Base-by-base conservation (phyloP, 2,888 invertebrate species). In the Agonopterix subpropinquella region DNA sequence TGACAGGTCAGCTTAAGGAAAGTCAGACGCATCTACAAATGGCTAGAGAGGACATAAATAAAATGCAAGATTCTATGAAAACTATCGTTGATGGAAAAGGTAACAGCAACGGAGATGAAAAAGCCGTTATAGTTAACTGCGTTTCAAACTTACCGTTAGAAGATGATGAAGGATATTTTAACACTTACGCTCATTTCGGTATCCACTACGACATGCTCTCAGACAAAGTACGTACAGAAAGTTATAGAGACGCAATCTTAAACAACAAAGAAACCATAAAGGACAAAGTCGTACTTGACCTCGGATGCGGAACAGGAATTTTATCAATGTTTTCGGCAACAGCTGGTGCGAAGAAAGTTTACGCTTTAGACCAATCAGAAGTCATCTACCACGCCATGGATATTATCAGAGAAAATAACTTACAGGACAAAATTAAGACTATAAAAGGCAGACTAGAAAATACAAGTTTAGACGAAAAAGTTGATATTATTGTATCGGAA, bases 241-340 rank as follows among this genome's bases (percentile, higher is more conserved):
- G 95, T 59, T 98, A 98, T 70, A 90, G 93, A 61, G 92, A 95
- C 80, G 96, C 97, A 15, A 93, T 98, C 56, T 69, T 94, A 46
- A 90, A 91, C 11, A 98, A 98, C 73, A 83, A 86, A 36, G 89
- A 91, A 36, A 80, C 91, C 49, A 90, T 98, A 47, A 87, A 88
- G 62, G 92, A 92, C 41, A 97, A 97, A 80, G 85, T 92, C 15
- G 96, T 99, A 13, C 84, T 99, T 52, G 99, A 99, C 88, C 93
- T 99, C 49, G 99, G 99, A 37, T 98, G 98, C 81, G 99, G 99
- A 18, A 99, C 99, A 1, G 97, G 98, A 35, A 98, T 99, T 60
- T 87, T 99, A 18, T 98, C 98, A 10, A 98, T 99, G 96, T 99
- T 99, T 89, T 95, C 97, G 57, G 98, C 98, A 9, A 93, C 95